A percentile compares a stretch with the other conserved stretches of the same genome.
phyloP scores from a whole-genome alignment of 2,797 vertebrate species.

The Malacoraja senta region DNA sequence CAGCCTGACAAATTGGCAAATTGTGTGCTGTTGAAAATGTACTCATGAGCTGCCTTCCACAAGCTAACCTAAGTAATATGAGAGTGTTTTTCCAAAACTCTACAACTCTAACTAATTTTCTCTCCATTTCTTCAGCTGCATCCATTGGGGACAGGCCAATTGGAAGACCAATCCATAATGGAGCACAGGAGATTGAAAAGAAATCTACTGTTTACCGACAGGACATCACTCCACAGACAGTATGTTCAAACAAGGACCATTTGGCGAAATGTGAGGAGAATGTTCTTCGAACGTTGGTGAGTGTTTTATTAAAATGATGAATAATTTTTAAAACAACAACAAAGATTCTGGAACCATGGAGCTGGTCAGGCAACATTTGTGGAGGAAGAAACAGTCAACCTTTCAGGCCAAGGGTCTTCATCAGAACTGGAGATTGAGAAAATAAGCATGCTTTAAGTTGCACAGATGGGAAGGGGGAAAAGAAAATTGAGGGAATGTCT shows the following conservation, averaged over 20 bases:
- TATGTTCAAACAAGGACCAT: neutral
- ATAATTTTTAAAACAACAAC: neutral
- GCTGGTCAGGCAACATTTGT: no score
- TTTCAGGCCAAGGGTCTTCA: no score
- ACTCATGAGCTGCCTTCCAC: neutral
- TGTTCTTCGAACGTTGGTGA: slow-evolving; percentile 22
- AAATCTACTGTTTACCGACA: neutral
- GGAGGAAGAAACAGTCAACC: no score
- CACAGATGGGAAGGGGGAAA: no score
- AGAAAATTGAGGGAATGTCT: no score
- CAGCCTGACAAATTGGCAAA: neutral
- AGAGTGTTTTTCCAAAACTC: neutral
- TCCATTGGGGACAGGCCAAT: neutral
- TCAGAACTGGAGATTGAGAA: no score
- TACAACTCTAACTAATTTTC: neutral
- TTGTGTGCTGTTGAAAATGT: neutral
- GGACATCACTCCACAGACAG: neutral
- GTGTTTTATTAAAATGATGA: neutral
- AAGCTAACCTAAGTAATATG: neutral
- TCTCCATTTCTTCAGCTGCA: slow-evolving; percentile 7
- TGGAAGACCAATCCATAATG: neutral
- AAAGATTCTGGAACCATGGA: no score
- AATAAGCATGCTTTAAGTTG: no score
- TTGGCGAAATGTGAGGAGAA: neutral
- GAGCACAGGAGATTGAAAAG: neutral